Base-by-base conservation (phyloP, 2,888 invertebrate genomes). In the Calliphora vomitoria region DNA sequence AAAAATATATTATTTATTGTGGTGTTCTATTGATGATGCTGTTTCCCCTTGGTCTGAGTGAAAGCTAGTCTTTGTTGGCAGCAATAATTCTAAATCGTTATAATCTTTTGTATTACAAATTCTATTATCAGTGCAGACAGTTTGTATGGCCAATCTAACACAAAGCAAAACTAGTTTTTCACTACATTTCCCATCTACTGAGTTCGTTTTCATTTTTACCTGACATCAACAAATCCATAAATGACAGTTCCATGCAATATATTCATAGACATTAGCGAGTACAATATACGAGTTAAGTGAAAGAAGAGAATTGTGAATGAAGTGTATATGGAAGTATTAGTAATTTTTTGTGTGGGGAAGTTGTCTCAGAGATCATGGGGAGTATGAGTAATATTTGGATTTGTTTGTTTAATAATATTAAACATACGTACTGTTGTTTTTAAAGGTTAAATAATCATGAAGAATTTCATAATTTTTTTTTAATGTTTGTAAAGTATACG, bases 191-290 rank as follows among this genome's bases (percentile, higher is more conserved):
- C 10, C 38, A 64, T 76, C 69, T 41, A 18, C 18, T 53, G n/a
- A 15, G 5, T n/a, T 62, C 10, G 25, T 62, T 60, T 35, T n/a
- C 10, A 18, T 18, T 75, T 55, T 79, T 64, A 81, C 80, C 80
- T 81, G 85, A 62, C 80, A 85, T 69, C 69, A 69, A 62, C 53
- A 85, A 81, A 81, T 75, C 53, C 55, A 55, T 85, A 69, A 85
- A 69, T 62, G 80, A 69, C 53, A 62, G 69, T 44, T 75, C 69
- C 25, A 69, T 79, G 44, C 31, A 66, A 71, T 64, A 68, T 44
- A 74, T 60, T 68, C 38, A 62, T n/a, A 60, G 53, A 80, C 18
- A 60, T 75, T 66, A 80, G 62, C 62, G 62, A 25, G n/a, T 47
- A 15, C 25, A 47, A 25, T 31, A 62, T 25, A 25, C 64, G 18